Evolutionary conservation across 1,140 invertebrate genomes (phyloP).

Genomic region (Achatina immaculata): DNA sequence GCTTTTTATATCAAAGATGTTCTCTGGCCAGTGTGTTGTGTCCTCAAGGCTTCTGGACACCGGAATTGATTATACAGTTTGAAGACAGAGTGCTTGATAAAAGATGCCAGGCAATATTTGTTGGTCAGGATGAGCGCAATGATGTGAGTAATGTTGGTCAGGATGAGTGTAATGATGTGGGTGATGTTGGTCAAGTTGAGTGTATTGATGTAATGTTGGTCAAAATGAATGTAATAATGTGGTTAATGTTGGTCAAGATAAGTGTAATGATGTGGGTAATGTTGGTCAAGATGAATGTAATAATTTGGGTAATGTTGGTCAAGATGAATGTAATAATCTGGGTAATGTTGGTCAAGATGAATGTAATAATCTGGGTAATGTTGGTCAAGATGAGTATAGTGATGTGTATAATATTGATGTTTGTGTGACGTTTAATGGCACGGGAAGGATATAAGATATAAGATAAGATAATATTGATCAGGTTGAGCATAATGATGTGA

Average conservation of each 20-base stretch:
- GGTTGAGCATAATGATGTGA: no score
- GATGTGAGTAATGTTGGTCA: conserved; percentile 33
- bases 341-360: no score
- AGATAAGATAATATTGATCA: conserved; percentile 35
- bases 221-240: no score
- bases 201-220: no score
- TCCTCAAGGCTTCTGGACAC: conserved; percentile 59
- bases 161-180: no score
- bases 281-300: no score
- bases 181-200: no score
- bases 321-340: no score
- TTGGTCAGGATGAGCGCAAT: conserved; percentile 37
- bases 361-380: no score
- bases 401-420: no score
- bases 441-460: conserved; percentile 58
- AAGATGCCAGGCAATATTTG: conserved; percentile 52
- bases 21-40: conserved; percentile 63
- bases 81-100: conserved; percentile 62
- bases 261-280: conserved; percentile 33
- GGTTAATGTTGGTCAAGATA: conserved; percentile 41
- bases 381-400: conserved; percentile 38
- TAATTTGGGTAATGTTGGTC: no score
- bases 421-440: no score
- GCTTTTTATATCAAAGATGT: conserved; percentile 77
- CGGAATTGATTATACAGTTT: conserved; percentile 64